Conservation (phyloP, 2,113 vertebrate species). For the Pseudolaguvia tuberculata region DNA sequence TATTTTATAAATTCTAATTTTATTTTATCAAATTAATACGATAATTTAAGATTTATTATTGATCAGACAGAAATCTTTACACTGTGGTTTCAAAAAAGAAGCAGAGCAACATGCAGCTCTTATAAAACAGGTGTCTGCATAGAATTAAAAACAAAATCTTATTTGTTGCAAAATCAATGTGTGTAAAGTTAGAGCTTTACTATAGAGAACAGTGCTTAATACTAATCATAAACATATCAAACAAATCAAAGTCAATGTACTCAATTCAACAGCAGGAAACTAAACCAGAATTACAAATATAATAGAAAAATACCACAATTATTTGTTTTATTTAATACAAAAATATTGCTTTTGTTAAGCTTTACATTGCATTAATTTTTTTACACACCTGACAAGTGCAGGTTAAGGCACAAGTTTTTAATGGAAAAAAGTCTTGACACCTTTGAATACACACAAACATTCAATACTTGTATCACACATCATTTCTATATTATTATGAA, state of each 20-base stretch:
- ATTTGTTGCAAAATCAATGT: too few species aligned
- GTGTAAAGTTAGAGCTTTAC: not conserved
- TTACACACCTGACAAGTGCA: not conserved
- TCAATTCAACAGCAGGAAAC: not conserved
- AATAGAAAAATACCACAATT: not conserved
- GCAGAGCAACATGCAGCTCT: too few species aligned
- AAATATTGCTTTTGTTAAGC: slow-evolving; percentile 27
- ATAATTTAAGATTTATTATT: too few species aligned
- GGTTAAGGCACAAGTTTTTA: slow-evolving; percentile 27
- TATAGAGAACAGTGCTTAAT: not conserved
- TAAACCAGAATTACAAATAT: not conserved
- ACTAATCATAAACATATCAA: not conserved
- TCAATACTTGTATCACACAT: slow-evolving; percentile 34
- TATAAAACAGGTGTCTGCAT: too few species aligned
- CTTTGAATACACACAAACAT: not conserved
- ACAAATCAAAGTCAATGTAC: not conserved
- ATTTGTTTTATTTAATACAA: slow-evolving; percentile 30
- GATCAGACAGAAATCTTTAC: too few species aligned
- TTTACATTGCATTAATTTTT: slow-evolving; percentile 16
- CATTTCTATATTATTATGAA: slow-evolving; percentile 15
- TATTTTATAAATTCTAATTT: too few species aligned
- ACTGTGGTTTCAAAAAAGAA: too few species aligned
- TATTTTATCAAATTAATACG: too few species aligned
- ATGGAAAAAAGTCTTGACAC: not conserved
- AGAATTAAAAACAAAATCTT: too few species aligned